A percentile compares a stretch with the other conserved stretches of the same genome.
Evolutionary conservation across 2,888 invertebrate species (phyloP).

Genomic region (Bombyx huttoni): DNA sequence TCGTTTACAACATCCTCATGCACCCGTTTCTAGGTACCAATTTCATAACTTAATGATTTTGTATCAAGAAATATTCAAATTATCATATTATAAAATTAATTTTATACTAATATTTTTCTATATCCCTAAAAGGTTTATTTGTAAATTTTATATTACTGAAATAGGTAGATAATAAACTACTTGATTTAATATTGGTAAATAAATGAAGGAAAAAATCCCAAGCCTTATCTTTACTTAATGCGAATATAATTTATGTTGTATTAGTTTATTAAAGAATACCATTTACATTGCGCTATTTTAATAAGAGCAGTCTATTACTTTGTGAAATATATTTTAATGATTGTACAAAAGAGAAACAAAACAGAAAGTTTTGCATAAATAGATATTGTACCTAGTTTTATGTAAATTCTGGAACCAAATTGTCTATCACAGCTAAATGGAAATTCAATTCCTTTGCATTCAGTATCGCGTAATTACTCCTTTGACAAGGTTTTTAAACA

Average conservation of each 20-base stretch:
- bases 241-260: too few species aligned
- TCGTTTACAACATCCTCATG: too few species aligned
- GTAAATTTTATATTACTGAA: not conserved
- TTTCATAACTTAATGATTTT: too few species aligned
- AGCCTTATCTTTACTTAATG: too few species aligned
- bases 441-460: constrained; percentile 1
- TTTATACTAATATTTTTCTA: not conserved
- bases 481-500: not conserved
- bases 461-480: not conserved
- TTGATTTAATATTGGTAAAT: not conserved
- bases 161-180: not conserved
- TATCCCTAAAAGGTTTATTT: not conserved
- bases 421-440: constrained; percentile 6
- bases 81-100: too few species aligned
- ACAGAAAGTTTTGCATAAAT: too few species aligned
- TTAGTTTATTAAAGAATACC: too few species aligned
- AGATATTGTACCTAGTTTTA: too few species aligned
- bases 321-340: not conserved
- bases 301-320: not conserved
- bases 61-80: too few species aligned
- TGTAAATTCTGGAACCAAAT: not conserved
- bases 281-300: not conserved
- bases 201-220: not conserved
- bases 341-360: too few species aligned
- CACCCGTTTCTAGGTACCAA: too few species aligned